Percentiles rank a stretch among this genome's conserved stretches.
phyloP scores from a whole-genome alignment of 1,140 invertebrate genomes.

The Meloidogyne floridensis region DNA sequence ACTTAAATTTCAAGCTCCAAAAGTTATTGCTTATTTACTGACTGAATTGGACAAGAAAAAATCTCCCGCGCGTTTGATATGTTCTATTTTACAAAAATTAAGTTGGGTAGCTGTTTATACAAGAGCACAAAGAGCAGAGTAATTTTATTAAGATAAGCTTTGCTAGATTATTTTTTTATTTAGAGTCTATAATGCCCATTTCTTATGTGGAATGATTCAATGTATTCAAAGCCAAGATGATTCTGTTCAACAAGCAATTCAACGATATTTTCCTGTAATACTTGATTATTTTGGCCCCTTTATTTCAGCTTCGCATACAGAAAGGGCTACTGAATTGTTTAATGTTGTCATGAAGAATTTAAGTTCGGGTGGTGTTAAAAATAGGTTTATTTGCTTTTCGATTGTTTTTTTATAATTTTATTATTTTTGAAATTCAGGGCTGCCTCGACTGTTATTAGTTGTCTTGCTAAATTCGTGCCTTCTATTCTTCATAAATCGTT shows the following conservation, averaged over 20 bases:
- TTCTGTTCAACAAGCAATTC: slow-evolving; percentile 36
- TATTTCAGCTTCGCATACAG: slow-evolving; percentile 16
- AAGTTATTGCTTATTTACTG: slow-evolving; percentile 33
- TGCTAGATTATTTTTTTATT: slow-evolving; percentile 11
- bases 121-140: slow-evolving; percentile 35
- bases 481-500: slow-evolving; percentile 44
- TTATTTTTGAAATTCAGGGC: slow-evolving; percentile 20
- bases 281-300: slow-evolving; percentile 26
- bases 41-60: slow-evolving; percentile 34
- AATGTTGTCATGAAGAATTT: slow-evolving; percentile 26
- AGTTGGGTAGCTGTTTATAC: slow-evolving; percentile 20
- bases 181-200: slow-evolving; percentile 32
- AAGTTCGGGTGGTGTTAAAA: slow-evolving; percentile 23
- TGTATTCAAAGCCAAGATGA: slow-evolving; percentile 32
- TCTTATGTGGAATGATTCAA: slow-evolving; percentile 24
- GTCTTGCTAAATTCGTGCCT: slow-evolving; percentile 36
- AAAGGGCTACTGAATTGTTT: slow-evolving; percentile 39
- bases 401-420: background rate
- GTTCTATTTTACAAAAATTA: slow-evolving; percentile 38
- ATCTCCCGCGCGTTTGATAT: slow-evolving; percentile 23
- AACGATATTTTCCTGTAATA: slow-evolving; percentile 33
- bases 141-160: background rate
- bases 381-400: slow-evolving; percentile 5
- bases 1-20: slow-evolving; percentile 37
- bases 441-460: slow-evolving; percentile 31